These are phyloP conservation scores for Coleophora flavipennella DNA, from an alignment of 2,888 invertebrate species.

Conservation along the genomic window DNA sequence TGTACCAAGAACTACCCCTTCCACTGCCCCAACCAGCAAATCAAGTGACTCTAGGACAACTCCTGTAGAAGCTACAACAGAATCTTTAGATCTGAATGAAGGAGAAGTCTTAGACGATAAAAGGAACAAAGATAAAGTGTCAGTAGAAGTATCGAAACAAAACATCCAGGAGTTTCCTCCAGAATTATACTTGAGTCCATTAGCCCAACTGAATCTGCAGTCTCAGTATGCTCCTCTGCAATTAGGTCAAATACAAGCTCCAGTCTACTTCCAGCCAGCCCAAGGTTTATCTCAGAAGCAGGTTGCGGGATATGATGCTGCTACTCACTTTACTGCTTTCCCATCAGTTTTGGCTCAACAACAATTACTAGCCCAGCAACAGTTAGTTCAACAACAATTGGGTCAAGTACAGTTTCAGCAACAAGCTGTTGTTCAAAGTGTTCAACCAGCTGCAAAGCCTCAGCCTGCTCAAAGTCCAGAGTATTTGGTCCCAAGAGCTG, in stretches of 20 bases:
- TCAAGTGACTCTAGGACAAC: conserved; percentile 22
- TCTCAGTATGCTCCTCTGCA: conserved; percentile 45
- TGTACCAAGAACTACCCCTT: conserved; percentile 27
- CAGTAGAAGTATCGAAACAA: conserved; percentile 55
- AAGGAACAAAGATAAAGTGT: conserved; percentile 25
- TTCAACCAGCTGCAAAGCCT: no score
- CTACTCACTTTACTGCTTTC: conserved; percentile 50
- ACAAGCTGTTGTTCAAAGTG: conserved; percentile 5
- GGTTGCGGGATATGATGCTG: conserved; percentile 42
- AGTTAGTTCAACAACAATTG: conserved; percentile 20
- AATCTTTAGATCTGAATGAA: conserved; percentile 36
- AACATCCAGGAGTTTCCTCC: conserved; percentile 56
- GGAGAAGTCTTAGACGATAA: conserved; percentile 35
- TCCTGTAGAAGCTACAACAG: conserved; percentile 34
- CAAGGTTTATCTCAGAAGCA: conserved; percentile 35
- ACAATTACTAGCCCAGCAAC: conserved; percentile 25
- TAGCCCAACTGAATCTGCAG: conserved; percentile 49
- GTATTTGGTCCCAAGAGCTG: conserved; percentile 5
- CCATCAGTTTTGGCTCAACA: conserved; percentile 54
- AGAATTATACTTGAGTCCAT: conserved; percentile 47
- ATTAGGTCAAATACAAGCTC: conserved; percentile 35
- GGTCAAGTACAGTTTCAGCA: conserved; percentile 9
- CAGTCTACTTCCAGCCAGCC: conserved; percentile 33
- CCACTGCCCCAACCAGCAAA: conserved; percentile 23
- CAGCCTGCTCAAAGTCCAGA: conserved; percentile 12